A percentile compares a stretch with the other conserved stretches of the same genome.
Conservation (phyloP, 1,140 invertebrate species). For the Battus philenor region DNA sequence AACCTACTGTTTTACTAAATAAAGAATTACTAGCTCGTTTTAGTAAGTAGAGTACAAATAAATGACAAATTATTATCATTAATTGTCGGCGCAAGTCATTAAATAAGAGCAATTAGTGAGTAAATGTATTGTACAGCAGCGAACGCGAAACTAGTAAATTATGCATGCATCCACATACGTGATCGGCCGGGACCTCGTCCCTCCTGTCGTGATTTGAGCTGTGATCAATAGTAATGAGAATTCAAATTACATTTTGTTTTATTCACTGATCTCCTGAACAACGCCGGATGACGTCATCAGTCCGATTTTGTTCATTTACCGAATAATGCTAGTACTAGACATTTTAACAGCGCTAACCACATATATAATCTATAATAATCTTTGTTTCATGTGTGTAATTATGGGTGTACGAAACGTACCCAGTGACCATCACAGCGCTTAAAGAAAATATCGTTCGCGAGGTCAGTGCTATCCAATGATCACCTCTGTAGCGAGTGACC, state of each 20-base stretch:
- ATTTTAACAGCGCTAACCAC: no score
- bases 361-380: no score
- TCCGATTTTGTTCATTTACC: neutral
- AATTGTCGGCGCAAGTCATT: neutral
- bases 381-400: neutral
- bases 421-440: no score
- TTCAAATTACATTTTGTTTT: slow-evolving; percentile 3
- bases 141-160: slow-evolving; percentile 9
- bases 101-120: neutral
- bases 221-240: slow-evolving; percentile 25
- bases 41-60: no score
- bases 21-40: no score
- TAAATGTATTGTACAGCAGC: neutral
- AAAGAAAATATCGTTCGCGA: no score
- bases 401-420: no score
- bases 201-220: slow-evolving; percentile 16
- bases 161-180: slow-evolving; percentile 16
- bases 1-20: no score
- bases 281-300: neutral
- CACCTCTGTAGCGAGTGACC: no score
- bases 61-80: no score
- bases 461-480: no score
- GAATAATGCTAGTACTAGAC: neutral
- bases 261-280: neutral
- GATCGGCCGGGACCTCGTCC: neutral